Base-by-base conservation (phyloP, 2,888 invertebrate genomes). In the Muschampia staudingeri region DNA sequence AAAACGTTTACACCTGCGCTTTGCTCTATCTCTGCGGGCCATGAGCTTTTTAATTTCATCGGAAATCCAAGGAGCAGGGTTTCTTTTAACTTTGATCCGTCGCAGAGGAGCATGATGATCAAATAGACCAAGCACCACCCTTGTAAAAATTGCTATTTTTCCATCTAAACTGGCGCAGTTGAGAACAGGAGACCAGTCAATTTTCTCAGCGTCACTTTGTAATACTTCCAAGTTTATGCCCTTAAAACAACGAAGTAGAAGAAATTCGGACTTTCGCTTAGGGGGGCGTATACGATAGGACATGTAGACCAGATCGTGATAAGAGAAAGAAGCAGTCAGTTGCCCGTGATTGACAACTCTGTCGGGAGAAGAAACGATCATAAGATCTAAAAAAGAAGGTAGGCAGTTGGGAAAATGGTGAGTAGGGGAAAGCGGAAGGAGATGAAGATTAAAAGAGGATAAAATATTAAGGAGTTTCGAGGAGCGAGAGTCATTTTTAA, bases 211-310 rank as follows among this genome's bases (percentile, higher is more conserved):
- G 37, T 56, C 73, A 0, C n/a, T 25, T 56, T 14, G 16, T 37
- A 75, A 56, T 11, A 44, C 42, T 12, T 71, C 71, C 40, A 44
- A 19, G 25, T 71, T 12, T 7, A 71, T 71, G 4, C 30, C 56
- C 34, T 75, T 75, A n/a, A 25, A 75, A 61, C 40, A 16, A 12
- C 61, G 75, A 75, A 76, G 75, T 6, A 40, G 40, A 61, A 76
- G 75, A 61, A 40, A 76, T 25, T 76, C 40, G 0, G 56, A 14
- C 14, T 40, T 40, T 25, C 56, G 56, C n/a, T 56, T 75, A 9
- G 75, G 75, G 9, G 56, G 0, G 8, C 56, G 75, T 19, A 56
- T 75, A 7, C 75, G 56, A 75, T 37, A 34, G 48, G 25, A 25
- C 25, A 25, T 25, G 25, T 25, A 25, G 25, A 25, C 25, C 25